Evolutionary conservation across 2,113 vertebrate species (phyloP).

Genomic region (Erythrolamprus reginae): DNA sequence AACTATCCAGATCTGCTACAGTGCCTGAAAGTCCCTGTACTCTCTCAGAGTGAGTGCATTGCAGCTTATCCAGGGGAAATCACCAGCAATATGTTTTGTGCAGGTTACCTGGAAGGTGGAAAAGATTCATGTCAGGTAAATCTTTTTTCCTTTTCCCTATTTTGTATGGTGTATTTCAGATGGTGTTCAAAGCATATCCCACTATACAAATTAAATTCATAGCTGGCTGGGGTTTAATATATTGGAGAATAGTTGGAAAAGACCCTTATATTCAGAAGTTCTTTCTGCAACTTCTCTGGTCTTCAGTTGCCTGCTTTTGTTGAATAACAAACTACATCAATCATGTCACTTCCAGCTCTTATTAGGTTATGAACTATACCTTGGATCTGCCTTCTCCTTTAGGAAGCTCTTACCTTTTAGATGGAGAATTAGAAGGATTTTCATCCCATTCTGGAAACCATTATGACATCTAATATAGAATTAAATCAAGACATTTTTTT

Average conservation of each 20-base stretch:
- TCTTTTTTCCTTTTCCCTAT: not conserved
- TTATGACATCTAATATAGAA: not conserved
- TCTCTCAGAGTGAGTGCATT: slow-evolving; percentile 68
- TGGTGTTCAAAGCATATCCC: not conserved
- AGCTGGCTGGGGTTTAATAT: not conserved
- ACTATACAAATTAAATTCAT: not conserved
- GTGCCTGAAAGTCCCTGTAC: slow-evolving; percentile 73
- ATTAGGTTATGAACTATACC: not conserved
- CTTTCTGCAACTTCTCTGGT: not conserved
- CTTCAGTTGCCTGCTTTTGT: not conserved
- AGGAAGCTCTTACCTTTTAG: not conserved
- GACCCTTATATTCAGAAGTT: not conserved
- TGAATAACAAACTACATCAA: not conserved
- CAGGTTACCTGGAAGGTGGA: slow-evolving; percentile 76
- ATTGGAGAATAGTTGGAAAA: not conserved
- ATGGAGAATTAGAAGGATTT: not conserved
- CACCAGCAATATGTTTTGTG: slow-evolving; percentile 79
- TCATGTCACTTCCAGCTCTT: too few relatives aligned
- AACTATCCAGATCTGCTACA: slow-evolving; percentile 68
- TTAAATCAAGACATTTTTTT: not conserved
- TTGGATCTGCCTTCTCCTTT: not conserved
- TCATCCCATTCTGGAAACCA: not conserved
- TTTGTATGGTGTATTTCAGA: not conserved
- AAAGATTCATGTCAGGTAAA: slow-evolving; percentile 81
- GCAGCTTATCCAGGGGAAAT: slow-evolving; percentile 73